Base-by-base conservation (phyloP, 2,888 invertebrate genomes). In the Marasmarcha lunaedactyla region DNA sequence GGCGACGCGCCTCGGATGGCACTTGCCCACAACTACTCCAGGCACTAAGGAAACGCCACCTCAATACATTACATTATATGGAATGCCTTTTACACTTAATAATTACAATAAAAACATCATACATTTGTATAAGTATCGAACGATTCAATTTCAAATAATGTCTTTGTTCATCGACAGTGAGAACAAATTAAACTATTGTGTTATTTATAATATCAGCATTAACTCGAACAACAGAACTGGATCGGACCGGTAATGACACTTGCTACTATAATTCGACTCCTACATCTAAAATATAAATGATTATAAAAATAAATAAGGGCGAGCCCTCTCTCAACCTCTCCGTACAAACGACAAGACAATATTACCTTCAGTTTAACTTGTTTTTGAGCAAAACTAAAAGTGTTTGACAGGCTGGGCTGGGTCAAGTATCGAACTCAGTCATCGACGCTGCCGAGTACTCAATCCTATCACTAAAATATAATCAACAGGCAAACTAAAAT, bases 271-370 rank as follows among this genome's bases (percentile, higher is more conserved):
- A 56, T 48, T 20, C 55, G 45, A 66, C 63, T 63, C 67, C 70
- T 74, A 74, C 54, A 65, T 61, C 71, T 78, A 78, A 55, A 66
- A 70, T 76, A 78, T 76, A 76, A 78, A 78, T 70, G 77, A 74
- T 78, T 79, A 81, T 71, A 78, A 81, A 79, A 81, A 81, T 78
- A 81, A 79, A 79, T 78, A 78, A 70, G 76, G 71, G 72, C 59
- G 52, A 46, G 62, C 71, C 65, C 66, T 59, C 64, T 68, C 69
- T 64, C 51, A 20, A 20, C 20, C 20, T 20, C 7, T 20, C 3
- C 20, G 3, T 7, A 20, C 20, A 20, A 20, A 20, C 20, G 20
- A 20, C 20, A 20, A 58, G 57, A 58, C 66, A 59, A 54, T 53
- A 54, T 48, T 49, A 52, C 54, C 41, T 44, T 44, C 61, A 52